A percentile compares a stretch with the other conserved stretches of the same genome.
These are phyloP conservation scores for Mormyrus lacerda DNA, from an alignment of 2,113 vertebrate species.

Conservation along the genomic window DNA sequence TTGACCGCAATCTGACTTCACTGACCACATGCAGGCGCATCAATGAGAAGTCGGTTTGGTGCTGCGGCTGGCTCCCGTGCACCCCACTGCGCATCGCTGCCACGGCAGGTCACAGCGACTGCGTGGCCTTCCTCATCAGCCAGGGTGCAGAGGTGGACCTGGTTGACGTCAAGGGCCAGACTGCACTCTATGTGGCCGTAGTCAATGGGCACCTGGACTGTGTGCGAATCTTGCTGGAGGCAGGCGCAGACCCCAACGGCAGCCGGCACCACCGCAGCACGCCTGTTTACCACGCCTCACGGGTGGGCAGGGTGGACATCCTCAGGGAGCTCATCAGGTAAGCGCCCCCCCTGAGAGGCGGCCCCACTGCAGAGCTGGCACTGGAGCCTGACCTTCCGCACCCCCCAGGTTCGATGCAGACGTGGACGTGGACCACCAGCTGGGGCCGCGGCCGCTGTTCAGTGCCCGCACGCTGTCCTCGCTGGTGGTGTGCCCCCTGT, in stretches of 20 bases:
- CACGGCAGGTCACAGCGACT: slow-evolving; percentile 77
- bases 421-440: slow-evolving; percentile 80
- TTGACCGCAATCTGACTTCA: background rate
- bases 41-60: slow-evolving; percentile 90
- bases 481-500: slow-evolving; percentile 82
- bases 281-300: slow-evolving; percentile 77
- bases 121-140: slow-evolving; percentile 75
- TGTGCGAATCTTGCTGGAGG: slow-evolving; percentile 76
- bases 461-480: slow-evolving; percentile 76
- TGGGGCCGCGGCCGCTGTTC: slow-evolving; percentile 55
- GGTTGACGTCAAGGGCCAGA: slow-evolving; percentile 91
- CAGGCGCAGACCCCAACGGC: slow-evolving; percentile 81
- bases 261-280: slow-evolving; percentile 90
- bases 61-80: slow-evolving; percentile 86
- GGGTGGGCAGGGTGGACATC: slow-evolving; percentile 78
- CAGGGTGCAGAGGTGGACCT: slow-evolving; percentile 84
- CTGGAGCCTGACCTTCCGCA: background rate
- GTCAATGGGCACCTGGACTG: slow-evolving; percentile 88
- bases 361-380: background rate
- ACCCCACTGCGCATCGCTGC: slow-evolving; percentile 81
- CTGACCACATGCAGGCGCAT: slow-evolving; percentile 65
- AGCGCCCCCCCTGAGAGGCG: background rate
- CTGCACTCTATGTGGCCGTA: slow-evolving; percentile 82
- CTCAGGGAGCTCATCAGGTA: slow-evolving; percentile 82
- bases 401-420: slow-evolving; percentile 74